Evolutionary conservation across 2,797 vertebrate species (phyloP).

Genomic region (Astyanax mexicanus): DNA sequence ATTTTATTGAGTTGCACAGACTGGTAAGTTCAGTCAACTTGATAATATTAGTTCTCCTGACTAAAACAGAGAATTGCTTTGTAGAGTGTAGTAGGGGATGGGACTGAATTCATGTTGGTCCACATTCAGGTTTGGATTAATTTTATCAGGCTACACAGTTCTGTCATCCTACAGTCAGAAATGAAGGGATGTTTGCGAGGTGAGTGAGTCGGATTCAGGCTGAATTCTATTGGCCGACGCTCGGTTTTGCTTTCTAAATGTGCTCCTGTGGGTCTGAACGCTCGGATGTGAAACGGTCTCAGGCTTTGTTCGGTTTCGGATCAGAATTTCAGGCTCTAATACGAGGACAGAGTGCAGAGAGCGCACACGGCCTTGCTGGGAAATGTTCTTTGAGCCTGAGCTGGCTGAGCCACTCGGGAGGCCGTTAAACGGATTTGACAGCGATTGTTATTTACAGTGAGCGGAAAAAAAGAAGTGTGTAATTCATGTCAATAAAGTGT

Average conservation of each 20-base stretch:
- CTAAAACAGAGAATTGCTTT: no score
- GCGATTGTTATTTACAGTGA: slow-evolving; percentile 26
- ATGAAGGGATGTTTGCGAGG: no score
- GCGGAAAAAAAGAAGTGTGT: not conserved
- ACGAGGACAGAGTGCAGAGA: not conserved
- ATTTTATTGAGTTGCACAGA: no score
- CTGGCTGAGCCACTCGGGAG: slow-evolving; percentile 3
- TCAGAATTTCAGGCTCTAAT: not conserved
- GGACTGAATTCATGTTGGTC: no score
- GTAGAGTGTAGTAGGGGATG: no score
- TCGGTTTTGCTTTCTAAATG: not conserved
- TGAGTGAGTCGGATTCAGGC: not conserved
- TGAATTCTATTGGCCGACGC: not conserved
- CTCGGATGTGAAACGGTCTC: no score
- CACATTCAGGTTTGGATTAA: no score
- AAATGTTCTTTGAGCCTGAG: not conserved
- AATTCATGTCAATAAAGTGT: slow-evolving; percentile 11
- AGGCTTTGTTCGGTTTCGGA: not conserved
- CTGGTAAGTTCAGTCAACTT: no score
- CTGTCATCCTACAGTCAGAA: no score
- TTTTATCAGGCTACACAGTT: no score
- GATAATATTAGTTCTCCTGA: no score
- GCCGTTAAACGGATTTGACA: slow-evolving; percentile 9
- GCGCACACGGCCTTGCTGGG: not conserved
- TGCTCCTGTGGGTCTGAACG: not conserved